Base-by-base conservation (phyloP, 2,888 invertebrate genomes). In the Drosophila yooni region DNA sequence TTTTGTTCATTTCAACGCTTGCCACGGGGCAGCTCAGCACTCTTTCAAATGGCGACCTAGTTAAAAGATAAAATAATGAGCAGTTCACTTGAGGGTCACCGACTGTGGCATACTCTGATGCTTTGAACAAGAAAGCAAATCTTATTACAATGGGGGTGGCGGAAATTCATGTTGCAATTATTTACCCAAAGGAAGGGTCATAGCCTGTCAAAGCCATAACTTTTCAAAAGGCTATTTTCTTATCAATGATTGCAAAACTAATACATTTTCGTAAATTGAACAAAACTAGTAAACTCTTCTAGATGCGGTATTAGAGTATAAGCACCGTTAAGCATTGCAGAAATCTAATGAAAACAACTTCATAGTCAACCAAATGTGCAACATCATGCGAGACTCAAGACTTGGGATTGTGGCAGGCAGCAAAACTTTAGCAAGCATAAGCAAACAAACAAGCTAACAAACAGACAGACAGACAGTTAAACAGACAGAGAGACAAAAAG, bases 321-420 rank as follows among this genome's bases (percentile, higher is more conserved):
- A 4, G 64, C 29, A 70, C 74, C 66, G 81, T 87, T 82, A 74
- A 88, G 81, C 65, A 81, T 74, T 79, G 77, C 76, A 48, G 40
- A 65, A 68, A 79, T 71, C 74, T 76, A 83, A 83, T 85, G 88
- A 77, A 77, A 85, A 75, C 74, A 81, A 75, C 74, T 83, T 82
- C 70, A 81, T 68, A 67, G 58, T 68, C 65, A 58, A 27, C 38
- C 76, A 84, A 85, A 85, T 85, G 85, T 82, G 86, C 89, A 85
- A 78, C 75, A 69, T 83, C 70, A 76, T 61, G 72, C 46, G 56
- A 60, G 60, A 43, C 51, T 57, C 61, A 33, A 48, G 40, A 60
- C 46, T 70, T 38, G 27, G 38, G 51, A 40, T 52, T 78, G 70
- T 69, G 71, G 76, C 81, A 60, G 56, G 62, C 66, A 51, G 59